phyloP scores from a whole-genome alignment of 2,113 vertebrate species.

The Equus przewalskii region DNA sequence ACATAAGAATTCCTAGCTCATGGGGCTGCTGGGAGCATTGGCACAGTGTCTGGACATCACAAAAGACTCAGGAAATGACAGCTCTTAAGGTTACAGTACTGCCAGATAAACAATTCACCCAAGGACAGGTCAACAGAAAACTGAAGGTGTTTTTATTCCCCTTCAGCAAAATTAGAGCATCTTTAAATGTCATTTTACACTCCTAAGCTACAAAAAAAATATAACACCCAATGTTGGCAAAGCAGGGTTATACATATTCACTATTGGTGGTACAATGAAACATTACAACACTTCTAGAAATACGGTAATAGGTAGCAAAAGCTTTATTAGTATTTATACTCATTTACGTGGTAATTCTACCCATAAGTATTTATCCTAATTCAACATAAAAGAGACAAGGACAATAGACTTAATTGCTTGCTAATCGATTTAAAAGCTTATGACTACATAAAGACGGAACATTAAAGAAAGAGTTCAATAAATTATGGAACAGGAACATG shows the following conservation, averaged over 20 bases:
- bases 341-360: conserved; percentile 41
- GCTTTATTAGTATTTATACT: neutral
- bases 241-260: neutral
- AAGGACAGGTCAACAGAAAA: neutral
- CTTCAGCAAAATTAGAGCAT: neutral
- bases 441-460: conserved; percentile 18
- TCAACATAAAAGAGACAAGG: neutral
- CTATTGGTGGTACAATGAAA: neutral
- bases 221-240: neutral
- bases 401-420: neutral
- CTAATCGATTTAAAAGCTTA: conserved; percentile 1
- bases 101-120: neutral
- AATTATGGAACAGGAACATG: neutral
- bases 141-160: neutral
- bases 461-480: conserved; percentile 49
- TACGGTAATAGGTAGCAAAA: neutral
- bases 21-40: neutral
- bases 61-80: neutral
- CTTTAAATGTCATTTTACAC: neutral
- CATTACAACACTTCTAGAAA: neutral
- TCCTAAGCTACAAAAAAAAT: neutral
- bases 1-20: neutral
- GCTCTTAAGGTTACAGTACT: neutral
- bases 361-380: conserved; percentile 30
- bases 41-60: neutral